These are phyloP conservation scores for Morpho helenor DNA, from an alignment of 2,888 invertebrate genomes.

Conservation along the genomic window DNA sequence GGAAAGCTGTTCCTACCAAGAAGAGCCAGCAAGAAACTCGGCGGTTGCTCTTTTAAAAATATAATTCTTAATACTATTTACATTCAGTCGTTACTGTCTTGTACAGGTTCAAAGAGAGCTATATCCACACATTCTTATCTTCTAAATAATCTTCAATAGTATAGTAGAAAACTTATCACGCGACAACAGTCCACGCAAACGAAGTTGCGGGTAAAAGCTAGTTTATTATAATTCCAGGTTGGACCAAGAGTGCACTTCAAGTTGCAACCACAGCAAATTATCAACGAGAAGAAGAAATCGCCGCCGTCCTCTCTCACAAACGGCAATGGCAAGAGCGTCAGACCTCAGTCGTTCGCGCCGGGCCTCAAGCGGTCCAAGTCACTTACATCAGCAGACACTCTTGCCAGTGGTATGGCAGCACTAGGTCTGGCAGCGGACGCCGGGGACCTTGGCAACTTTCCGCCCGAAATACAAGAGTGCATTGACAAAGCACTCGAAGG, in stretches of 20 bases:
- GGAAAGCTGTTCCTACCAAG: too few relatives aligned
- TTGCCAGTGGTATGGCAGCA: conserved; percentile 83
- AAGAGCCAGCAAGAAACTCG: too few relatives aligned
- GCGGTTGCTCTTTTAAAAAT: too few relatives aligned
- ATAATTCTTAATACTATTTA: too few relatives aligned
- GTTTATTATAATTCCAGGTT: conserved; percentile 39
- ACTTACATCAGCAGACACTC: conserved; percentile 86
- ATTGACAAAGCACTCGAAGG: conserved; percentile 87
- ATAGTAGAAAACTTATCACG: too few relatives aligned
- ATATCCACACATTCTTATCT: too few relatives aligned
- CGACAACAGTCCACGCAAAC: too few relatives aligned
- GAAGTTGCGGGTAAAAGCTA: too few relatives aligned
- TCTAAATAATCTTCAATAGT: too few relatives aligned
- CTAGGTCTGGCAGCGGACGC: conserved; percentile 84
- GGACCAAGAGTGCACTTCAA: conserved; percentile 82
- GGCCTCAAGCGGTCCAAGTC: conserved; percentile 91
- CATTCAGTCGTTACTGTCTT: too few relatives aligned
- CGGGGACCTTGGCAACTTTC: conserved; percentile 87
- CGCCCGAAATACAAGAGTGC: conserved; percentile 85
- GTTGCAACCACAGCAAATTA: conserved; percentile 66
- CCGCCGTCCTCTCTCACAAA: conserved; percentile 64
- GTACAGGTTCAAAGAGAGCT: too few relatives aligned
- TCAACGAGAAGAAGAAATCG: conserved; percentile 69
- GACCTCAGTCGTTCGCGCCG: conserved; percentile 63
- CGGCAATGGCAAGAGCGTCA: conserved; percentile 65